Evolutionary conservation across 2,888 invertebrate genomes (phyloP).

Genomic region (Pasiphila rectangulata): DNA sequence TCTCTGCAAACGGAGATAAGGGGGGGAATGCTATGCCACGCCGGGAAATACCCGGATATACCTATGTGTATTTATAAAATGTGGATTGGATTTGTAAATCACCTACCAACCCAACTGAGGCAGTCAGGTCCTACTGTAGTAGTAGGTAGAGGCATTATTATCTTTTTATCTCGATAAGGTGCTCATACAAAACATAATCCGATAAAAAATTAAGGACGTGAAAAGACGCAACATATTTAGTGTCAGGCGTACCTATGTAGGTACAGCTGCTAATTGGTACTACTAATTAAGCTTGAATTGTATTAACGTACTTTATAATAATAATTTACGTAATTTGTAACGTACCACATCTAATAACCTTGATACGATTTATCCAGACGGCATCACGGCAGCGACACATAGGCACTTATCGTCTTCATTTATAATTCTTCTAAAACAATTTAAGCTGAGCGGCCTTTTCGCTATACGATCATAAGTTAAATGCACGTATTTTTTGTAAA

Average conservation of each 20-base stretch:
- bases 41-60: no score
- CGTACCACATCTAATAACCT: conserved; percentile 34
- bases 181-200: background rate
- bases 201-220: conserved; percentile 9
- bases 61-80: no score
- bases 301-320: no score
- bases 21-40: no score
- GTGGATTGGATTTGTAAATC: no score
- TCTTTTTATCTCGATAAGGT: background rate
- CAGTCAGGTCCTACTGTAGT: conserved; percentile 1
- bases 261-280: conserved; percentile 52
- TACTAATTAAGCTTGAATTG: conserved; percentile 48
- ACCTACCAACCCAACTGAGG: background rate
- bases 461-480: conserved; percentile 24
- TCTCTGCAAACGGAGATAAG: no score
- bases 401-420: background rate
- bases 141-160: background rate
- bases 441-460: no score
- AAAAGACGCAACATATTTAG: conserved; percentile 16
- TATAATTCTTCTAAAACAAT: no score
- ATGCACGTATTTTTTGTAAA: no score
- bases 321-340: no score
- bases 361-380: conserved; percentile 23
- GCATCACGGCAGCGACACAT: background rate
- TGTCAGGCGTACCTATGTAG: conserved; percentile 27